These are phyloP conservation scores for Myripristis jacobus DNA, from an alignment of 2,797 vertebrate genomes.

Conservation along the genomic window DNA sequence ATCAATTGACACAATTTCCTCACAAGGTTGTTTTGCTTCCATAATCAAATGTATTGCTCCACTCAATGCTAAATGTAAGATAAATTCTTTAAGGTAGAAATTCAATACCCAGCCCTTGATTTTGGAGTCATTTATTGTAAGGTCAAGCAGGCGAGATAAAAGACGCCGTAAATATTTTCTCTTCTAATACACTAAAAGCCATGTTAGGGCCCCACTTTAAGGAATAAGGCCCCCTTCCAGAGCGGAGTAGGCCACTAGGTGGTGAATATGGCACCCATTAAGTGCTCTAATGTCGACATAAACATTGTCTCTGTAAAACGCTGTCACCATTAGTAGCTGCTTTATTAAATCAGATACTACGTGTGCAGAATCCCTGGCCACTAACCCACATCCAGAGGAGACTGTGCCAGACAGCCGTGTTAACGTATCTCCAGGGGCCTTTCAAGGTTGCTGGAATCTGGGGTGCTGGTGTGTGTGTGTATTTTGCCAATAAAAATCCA, in stretches of 20 bases:
- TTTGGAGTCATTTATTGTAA: conserved; percentile 21
- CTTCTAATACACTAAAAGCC: conserved; percentile 63
- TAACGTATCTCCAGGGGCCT: conserved; percentile 44
- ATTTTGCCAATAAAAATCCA: neutral
- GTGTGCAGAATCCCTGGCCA: conserved; percentile 41
- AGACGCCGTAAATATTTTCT: conserved; percentile 39
- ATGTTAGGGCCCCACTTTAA: conserved; percentile 42
- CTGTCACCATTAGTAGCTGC: conserved; percentile 48
- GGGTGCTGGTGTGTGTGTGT: conserved; percentile 10
- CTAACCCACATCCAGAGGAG: conserved; percentile 22
- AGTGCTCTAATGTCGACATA: conserved; percentile 65
- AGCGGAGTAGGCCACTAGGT: conserved; percentile 29
- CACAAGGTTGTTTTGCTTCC: conserved; percentile 28
- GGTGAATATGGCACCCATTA: conserved; percentile 56
- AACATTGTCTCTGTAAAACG: conserved; percentile 61
- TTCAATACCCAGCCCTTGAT: conserved; percentile 2
- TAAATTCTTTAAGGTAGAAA: conserved; percentile 15
- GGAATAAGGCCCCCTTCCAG: conserved; percentile 22
- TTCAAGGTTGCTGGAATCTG: conserved; percentile 50
- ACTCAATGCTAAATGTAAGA: conserved; percentile 4
- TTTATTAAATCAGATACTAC: conserved; percentile 68
- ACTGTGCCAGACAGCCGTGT: conserved; percentile 27
- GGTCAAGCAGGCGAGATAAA: conserved; percentile 16
- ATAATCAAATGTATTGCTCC: conserved; percentile 4
- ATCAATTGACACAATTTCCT: conserved; percentile 8